Base-by-base conservation (phyloP, 2,888 invertebrate genomes). In the Epinotia ramella region DNA sequence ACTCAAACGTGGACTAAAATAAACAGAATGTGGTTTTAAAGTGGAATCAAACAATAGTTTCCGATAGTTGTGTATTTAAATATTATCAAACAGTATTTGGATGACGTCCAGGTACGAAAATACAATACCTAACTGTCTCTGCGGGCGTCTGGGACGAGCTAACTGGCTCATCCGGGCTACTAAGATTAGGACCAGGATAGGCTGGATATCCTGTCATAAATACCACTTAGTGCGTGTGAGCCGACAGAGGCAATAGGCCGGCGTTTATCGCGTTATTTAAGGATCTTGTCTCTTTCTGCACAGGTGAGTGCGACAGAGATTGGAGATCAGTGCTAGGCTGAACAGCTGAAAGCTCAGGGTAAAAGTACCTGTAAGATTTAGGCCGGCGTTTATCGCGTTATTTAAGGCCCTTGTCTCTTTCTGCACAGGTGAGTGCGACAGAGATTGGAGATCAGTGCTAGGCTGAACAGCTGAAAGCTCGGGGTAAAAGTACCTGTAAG, bases 101-200 rank as follows among this genome's bases (percentile, higher is more conserved):
- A 93, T 80, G 80, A 79, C 79, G 84, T 92, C 94, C 94, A 94
- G 93, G 89, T 92, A 88, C 88, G 91, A 92, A 94, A 94, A 94
- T 93, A 94, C 92, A 91, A 91, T 91, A 87, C 89, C 88, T 89
- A 88, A 87, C 86, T 87, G 85, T 88, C 89, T 88, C 88, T 85
- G 79, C 87, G 89, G 87, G 86, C 86, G 89, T 85, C 91, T 89
- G 91, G 91, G 90, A 81, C 80, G 83, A 82, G 85, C 83, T 83
- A 82, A 82, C 81, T 81, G 83, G 73, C 63, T 68, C 79, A 73
- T 77, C 79, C 78, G 79, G 77, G 77, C 70, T 24, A 73, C 77
- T 77, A 77, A 77, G 77, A 77, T 77, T 77, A 73, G 73, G 68
- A 63, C 57, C 71, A 2, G 46, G 18, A 18, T 28, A 44, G 59